A percentile compares a stretch with the other conserved stretches of the same genome.
Evolutionary conservation across 2,797 vertebrate genomes (phyloP).

Genomic region (Melanotaenia trifasciata): DNA sequence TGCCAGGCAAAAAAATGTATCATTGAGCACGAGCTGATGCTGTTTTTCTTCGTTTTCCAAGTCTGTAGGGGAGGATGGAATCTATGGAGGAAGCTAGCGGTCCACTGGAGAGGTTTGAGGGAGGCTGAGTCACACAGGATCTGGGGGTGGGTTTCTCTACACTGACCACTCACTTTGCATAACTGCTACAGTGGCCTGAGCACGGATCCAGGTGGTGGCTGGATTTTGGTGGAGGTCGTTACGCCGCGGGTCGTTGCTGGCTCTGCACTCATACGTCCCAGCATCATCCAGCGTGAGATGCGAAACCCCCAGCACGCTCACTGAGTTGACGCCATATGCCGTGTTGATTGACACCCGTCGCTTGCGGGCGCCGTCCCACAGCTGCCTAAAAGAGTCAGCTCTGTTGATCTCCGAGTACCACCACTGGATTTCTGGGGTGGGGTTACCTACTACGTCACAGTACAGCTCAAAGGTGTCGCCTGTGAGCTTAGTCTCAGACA

Average conservation of each 20-base stretch:
- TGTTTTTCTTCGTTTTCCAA: constrained; percentile 32
- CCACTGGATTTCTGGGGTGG: constrained; percentile 98
- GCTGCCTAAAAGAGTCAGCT: constrained; percentile 95
- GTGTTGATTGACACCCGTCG: constrained; percentile 92
- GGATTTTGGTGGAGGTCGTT: constrained; percentile 96
- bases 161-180: constrained; percentile 95
- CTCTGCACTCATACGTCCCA: constrained; percentile 97
- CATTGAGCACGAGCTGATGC: constrained; percentile 12
- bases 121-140: constrained; percentile 54
- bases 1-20: constrained; percentile 1
- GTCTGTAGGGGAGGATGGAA: constrained; percentile 34
- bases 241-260: constrained; percentile 95
- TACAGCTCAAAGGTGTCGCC: constrained; percentile 97
- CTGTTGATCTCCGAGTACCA: constrained; percentile 97
- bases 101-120: constrained; percentile 52
- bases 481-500: constrained; percentile 97
- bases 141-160: constrained; percentile 41
- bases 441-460: constrained; percentile 95
- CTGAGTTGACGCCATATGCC: constrained; percentile 91
- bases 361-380: constrained; percentile 94
- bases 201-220: constrained; percentile 96
- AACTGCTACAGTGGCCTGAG: constrained; percentile 95
- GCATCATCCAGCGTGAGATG: constrained; percentile 92
- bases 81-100: constrained; percentile 48
- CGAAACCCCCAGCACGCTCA: constrained; percentile 91